Evolutionary conservation across 2,113 vertebrate genomes (phyloP).

Genomic region (Empidonax alnorum): DNA sequence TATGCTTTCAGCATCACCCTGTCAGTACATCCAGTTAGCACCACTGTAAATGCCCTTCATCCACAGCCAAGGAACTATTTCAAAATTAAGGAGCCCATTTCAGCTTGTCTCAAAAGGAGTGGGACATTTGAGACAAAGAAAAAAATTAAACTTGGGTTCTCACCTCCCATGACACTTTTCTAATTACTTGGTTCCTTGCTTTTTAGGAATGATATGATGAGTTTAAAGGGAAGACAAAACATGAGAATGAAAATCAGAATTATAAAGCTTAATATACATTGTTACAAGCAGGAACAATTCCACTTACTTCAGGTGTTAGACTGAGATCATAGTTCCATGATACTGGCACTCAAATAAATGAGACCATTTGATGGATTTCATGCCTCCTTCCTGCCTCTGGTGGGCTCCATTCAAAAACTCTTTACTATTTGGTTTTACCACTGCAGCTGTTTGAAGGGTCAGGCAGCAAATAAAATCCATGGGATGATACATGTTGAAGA

Average conservation of each 20-base stretch:
- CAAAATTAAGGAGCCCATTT: not conserved
- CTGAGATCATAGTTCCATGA: not conserved
- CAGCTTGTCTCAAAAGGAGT: not conserved
- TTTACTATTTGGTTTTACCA: not conserved
- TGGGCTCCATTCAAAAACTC: not conserved
- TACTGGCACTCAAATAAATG: not conserved
- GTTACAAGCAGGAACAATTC: not conserved
- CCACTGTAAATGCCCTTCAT: not conserved
- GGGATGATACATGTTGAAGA: not conserved
- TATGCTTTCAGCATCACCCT: not conserved
- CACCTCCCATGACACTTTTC: not conserved
- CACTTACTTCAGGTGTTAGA: not conserved
- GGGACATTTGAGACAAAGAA: not conserved
- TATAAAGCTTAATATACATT: not conserved
- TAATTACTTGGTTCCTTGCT: not conserved
- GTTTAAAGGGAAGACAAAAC: not conserved
- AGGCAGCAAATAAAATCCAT: not conserved
- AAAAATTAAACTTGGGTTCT: not conserved
- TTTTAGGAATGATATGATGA: not conserved
- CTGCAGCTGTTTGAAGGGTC: not conserved
- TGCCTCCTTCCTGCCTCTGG: not conserved
- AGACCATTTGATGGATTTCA: not conserved
- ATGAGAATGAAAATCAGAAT: not conserved
- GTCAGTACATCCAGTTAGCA: not conserved
- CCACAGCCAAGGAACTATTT: not conserved